Evolutionary conservation across 2,888 invertebrate species (phyloP).

Genomic region (Elysia crispata): DNA sequence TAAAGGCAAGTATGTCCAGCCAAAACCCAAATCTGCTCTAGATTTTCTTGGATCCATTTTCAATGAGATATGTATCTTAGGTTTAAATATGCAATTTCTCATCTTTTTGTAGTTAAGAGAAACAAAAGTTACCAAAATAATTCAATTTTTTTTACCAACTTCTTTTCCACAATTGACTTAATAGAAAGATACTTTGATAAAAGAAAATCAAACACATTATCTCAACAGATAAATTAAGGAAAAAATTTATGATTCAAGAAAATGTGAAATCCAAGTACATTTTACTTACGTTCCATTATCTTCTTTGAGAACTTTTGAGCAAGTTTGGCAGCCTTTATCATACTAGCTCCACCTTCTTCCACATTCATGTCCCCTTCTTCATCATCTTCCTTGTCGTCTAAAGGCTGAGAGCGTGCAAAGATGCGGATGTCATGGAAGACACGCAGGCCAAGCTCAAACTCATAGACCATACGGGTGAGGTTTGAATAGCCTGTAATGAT

Average conservation of each 20-base stretch:
- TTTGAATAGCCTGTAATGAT: constrained; percentile 87
- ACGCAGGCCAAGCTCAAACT: constrained; percentile 90
- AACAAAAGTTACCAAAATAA: no score
- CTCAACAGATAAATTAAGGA: not conserved
- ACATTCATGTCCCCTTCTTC: constrained; percentile 51
- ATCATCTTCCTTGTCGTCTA: constrained; percentile 55
- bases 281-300: constrained; percentile 57
- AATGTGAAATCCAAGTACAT: not conserved
- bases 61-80: no score
- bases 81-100: no score
- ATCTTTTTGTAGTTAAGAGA: no score
- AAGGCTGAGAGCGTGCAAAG: constrained; percentile 69
- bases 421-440: constrained; percentile 92
- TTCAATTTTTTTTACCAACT: no score
- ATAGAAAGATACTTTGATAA: no score
- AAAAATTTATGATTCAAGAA: not conserved
- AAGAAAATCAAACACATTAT: no score
- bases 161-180: no score
- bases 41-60: no score
- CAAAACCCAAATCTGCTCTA: no score
- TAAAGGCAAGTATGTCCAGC: no score
- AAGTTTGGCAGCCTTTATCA: constrained; percentile 54
- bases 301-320: constrained; percentile 58
- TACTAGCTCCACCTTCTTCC: constrained; percentile 50
- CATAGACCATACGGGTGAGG: constrained; percentile 90